Evolutionary conservation across 2,113 vertebrate species (phyloP).

Genomic region (Oncorhynchus clarkii): DNA sequence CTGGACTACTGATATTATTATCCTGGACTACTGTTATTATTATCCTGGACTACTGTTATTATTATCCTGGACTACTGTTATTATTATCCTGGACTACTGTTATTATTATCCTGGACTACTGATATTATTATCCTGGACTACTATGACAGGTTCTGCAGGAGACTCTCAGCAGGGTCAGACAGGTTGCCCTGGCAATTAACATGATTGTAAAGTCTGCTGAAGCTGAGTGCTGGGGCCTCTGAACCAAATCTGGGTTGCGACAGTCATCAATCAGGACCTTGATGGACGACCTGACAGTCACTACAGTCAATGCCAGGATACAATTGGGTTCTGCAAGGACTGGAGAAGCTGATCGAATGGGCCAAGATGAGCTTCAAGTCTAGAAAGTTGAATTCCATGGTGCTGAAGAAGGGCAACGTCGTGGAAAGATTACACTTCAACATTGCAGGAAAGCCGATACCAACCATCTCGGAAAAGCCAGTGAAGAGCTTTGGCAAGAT

Average conservation of each 20-base stretch:
- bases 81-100: too few species aligned
- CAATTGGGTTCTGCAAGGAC: too few species aligned
- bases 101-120: too few species aligned
- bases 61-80: too few species aligned
- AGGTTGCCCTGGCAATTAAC: constrained; percentile 25
- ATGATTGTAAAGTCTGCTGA: constrained; percentile 31
- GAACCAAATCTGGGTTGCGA: background rate
- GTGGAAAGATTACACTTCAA: too few species aligned
- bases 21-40: too few species aligned
- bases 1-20: too few species aligned
- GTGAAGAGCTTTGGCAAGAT: constrained; percentile 1
- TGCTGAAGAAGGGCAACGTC: background rate
- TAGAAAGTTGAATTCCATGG: background rate
- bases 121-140: too few species aligned
- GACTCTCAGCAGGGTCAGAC: constrained; percentile 7
- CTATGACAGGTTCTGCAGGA: constrained; percentile 13
- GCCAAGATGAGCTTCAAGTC: background rate
- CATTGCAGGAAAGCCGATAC: too few species aligned
- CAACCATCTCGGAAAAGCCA: background rate
- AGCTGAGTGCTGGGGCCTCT: background rate
- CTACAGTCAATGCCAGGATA: background rate
- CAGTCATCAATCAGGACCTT: background rate
- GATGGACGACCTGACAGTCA: background rate
- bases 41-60: too few species aligned
- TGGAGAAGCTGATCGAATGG: background rate